Base-by-base conservation (phyloP, 2,113 vertebrate genomes). In the Gymnarchus niloticus region DNA sequence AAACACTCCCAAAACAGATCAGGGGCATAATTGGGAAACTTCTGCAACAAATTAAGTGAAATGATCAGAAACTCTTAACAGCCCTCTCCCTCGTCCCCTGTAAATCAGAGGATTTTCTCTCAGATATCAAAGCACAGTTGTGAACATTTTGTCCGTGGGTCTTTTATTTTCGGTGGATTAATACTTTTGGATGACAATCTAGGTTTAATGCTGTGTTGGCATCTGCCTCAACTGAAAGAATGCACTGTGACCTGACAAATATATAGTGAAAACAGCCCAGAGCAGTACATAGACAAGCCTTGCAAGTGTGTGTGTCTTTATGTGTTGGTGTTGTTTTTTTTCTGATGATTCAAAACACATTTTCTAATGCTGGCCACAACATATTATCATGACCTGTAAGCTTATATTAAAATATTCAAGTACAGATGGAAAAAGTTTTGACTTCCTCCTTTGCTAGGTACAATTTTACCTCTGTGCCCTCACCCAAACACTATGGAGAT, bases 191-290 rank as follows among this genome's bases (percentile, higher is more conserved):
- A 73, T 49, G 85, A 83, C 69, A 83, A n/a, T 89, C 89, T 88
- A 89, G 90, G 33, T 90, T 87, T 85, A 91, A 88, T 89, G 83
- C 85, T 91, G 88, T 89, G 87, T 87, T 33, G 57, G 85, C 61
- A 41, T 76, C 49, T 78, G 77, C 81, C 77, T 85, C 88, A 88
- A 87, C 78, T 83, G 86, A 83, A 86, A 87, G 81, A 90, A 87
- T 89, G 85, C 86, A 76, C 77, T n/a, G 87, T 87, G 87, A 87
- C 83, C 44, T 87, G 80, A 82, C 85, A 83, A 21, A 59, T 56
- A 73, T 89, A 85, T 86, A 88, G 85, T 89, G 87, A 90, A 90
- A 90, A 90, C 88, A 91, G 87, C 86, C 87, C 90, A 88, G 89
- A 90, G 88, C 87, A 88, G 37, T 48, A 84, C 14, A 44, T n/a